Evolutionary conservation across 2,888 invertebrate species (phyloP).

Genomic region (Muscina levida): DNA sequence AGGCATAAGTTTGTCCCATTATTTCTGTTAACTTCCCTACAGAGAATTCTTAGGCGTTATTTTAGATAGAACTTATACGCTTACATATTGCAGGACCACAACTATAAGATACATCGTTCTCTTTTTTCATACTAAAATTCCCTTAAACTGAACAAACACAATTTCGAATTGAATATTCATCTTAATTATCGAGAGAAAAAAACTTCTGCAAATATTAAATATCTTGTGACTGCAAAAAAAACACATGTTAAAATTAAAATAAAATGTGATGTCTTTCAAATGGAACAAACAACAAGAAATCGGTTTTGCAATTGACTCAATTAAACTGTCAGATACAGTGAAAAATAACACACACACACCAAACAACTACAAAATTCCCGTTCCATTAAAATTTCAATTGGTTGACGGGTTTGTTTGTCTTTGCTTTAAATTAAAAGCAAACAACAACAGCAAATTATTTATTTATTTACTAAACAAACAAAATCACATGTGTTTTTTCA

Average conservation of each 20-base stretch:
- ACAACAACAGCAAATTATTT: conserved; percentile 17
- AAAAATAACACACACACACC: conserved; percentile 11
- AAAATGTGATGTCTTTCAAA: conserved; percentile 10
- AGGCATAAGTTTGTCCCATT: too few species aligned
- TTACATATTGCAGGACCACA: too few species aligned
- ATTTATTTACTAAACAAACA: conserved; percentile 31
- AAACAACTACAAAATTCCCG: not conserved
- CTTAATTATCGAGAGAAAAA: too few species aligned
- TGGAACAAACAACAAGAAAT: not conserved
- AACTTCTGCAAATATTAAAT: too few species aligned
- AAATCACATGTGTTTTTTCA: conserved; percentile 31
- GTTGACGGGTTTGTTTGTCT: conserved; percentile 31
- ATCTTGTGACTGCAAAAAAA: too few species aligned
- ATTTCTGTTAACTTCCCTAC: too few species aligned
- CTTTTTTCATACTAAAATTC: too few species aligned
- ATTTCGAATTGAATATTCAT: too few species aligned
- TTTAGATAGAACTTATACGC: too few species aligned
- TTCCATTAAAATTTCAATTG: conserved; percentile 45
- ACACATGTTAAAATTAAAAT: conserved; percentile 33
- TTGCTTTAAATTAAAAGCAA: conserved; percentile 21
- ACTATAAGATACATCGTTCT: too few species aligned
- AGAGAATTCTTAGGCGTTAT: too few species aligned
- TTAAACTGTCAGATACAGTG: conserved; percentile 52
- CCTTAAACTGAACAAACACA: too few species aligned
- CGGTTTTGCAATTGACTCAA: conserved; percentile 31